Evolutionary conservation across 2,888 invertebrate genomes (phyloP), one percentile per base, ranked within the genome.

Genomic region (Brenthis ino): DNA sequence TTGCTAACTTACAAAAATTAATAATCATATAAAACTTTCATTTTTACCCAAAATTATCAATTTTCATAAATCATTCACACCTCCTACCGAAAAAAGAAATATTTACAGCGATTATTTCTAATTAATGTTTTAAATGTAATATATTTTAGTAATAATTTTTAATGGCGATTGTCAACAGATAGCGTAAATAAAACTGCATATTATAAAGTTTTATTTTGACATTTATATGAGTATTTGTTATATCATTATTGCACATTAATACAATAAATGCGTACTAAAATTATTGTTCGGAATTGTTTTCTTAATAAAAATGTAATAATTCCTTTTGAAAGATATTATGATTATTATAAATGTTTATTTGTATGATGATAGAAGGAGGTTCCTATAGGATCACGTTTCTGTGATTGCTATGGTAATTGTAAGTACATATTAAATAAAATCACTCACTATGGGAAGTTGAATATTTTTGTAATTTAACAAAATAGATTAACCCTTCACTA

Each of bases 1-100:
- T 28, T 28, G 37, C 8, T 1, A 43, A 43, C 37, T 11, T 43
- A 43, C 37, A 43, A 43, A 43, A 43, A 43, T 43, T 43, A 43
- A 43, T 43, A 43, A 11, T 43, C 37, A 43, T 43, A 8, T 43
- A 43, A 43, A 43, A 43, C 37, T 43, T 11, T 43, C 8, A 64
- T 57, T 65, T 67, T 57, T 20, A 28, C 16, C 56, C 60, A 50
- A 47, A 55, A 54, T 68, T 60, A 33, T 48, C 37, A 65, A 74
- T 77, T 72, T 73, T n/a, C 70, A 80, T 82, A 85, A 80, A 82
- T 79, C 76, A 76, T 77, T 47, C 65, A 51, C 65, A 81, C 82
- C 67, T 67, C 48, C 64, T 65, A 65, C 60, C 65, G 67, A 73
- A 72, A 70, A 71, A 60, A 50, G 54, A 73, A 72, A 73, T 73